Conservation (phyloP, 2,113 vertebrate species). For the Entelurus aequoreus region DNA sequence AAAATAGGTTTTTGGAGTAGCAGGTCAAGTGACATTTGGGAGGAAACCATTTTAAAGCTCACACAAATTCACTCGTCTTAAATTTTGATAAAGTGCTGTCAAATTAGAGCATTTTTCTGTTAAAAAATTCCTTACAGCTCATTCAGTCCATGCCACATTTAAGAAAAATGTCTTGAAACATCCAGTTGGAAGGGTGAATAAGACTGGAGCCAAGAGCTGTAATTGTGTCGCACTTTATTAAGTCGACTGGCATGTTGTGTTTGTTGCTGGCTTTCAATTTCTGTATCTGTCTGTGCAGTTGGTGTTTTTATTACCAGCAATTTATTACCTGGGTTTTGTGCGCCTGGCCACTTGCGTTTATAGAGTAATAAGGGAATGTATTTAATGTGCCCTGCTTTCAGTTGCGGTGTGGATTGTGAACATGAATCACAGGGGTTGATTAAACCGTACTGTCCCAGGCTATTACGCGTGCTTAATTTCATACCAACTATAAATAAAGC, state of each 20-base stretch:
- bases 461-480: conserved; percentile 78
- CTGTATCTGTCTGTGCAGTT: conserved; percentile 82
- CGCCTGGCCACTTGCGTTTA: conserved; percentile 90
- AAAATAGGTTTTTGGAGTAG: too few species aligned
- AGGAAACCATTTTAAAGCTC: too few species aligned
- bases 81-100: too few species aligned
- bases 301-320: conserved; percentile 89
- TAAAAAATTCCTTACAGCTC: too few species aligned
- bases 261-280: conserved; percentile 83
- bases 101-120: too few species aligned
- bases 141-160: conserved; percentile 46
- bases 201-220: conserved; percentile 58
- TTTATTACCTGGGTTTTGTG: conserved; percentile 90
- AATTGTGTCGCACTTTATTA: conserved; percentile 71
- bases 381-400: conserved; percentile 91
- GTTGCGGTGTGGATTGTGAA: conserved; percentile 80
- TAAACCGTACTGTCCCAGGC: conserved; percentile 73
- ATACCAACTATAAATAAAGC: conserved; percentile 76
- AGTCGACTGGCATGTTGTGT: conserved; percentile 72
- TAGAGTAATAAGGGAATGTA: conserved; percentile 90
- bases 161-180: conserved; percentile 66
- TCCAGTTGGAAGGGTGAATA: conserved; percentile 37
- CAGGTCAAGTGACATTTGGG: too few species aligned
- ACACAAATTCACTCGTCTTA: too few species aligned
- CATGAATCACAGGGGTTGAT: conserved; percentile 89